Conservation (phyloP, 2,888 invertebrate genomes). For the Euproctis similis region DNA sequence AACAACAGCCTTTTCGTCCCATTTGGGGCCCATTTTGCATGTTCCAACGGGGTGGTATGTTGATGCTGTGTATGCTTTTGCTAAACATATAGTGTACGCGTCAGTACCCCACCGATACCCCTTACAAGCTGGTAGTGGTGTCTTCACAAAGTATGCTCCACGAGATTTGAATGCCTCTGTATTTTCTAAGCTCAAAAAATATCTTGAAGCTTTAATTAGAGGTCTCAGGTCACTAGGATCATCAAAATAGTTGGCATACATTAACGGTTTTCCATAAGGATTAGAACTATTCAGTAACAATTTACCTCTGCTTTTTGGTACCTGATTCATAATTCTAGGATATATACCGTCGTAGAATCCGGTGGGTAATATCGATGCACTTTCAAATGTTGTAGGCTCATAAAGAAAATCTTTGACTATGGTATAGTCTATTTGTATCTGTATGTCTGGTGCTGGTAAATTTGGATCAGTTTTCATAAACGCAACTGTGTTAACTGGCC, state of each 20-base stretch:
- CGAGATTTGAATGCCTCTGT: slow-evolving; percentile 72
- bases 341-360: slow-evolving; percentile 76
- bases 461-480: slow-evolving; percentile 62
- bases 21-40: slow-evolving; percentile 71
- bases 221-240: slow-evolving; percentile 75
- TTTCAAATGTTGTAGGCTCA: neutral
- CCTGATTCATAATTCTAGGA: slow-evolving; percentile 73
- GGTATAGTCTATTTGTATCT: slow-evolving; percentile 66
- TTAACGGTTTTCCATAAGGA: slow-evolving; percentile 80
- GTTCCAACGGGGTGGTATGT: slow-evolving; percentile 64
- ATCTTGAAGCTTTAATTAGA: slow-evolving; percentile 76
- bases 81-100: slow-evolving; percentile 78
- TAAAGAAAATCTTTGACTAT: slow-evolving; percentile 67
- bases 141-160: slow-evolving; percentile 72
- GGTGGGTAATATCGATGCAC: slow-evolving; percentile 53
- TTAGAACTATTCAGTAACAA: slow-evolving; percentile 77
- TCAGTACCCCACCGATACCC: slow-evolving; percentile 75
- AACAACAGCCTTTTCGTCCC: slow-evolving; percentile 78
- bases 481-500: slow-evolving; percentile 70
- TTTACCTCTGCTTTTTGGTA: slow-evolving; percentile 77
- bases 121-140: slow-evolving; percentile 75
- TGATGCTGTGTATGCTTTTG: slow-evolving; percentile 70
- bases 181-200: slow-evolving; percentile 70
- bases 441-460: slow-evolving; percentile 77
- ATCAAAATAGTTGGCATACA: slow-evolving; percentile 80